A percentile compares a stretch with the other conserved stretches of the same genome.
These are phyloP conservation scores for Sitta carolinensis DNA, from an alignment of 2,797 vertebrate genomes.

Conservation along the genomic window DNA sequence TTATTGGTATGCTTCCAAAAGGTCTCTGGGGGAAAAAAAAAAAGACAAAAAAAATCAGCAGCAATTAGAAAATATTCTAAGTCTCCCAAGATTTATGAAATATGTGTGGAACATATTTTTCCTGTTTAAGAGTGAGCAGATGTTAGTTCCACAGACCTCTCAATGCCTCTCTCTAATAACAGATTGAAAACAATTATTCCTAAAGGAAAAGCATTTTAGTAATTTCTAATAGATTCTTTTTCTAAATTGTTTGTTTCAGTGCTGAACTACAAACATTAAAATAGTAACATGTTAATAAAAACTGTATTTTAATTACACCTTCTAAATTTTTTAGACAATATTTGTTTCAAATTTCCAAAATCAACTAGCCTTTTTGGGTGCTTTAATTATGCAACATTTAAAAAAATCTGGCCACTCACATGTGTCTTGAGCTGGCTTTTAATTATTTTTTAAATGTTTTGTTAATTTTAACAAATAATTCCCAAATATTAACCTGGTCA, in stretches of 20 bases:
- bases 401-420: not conserved
- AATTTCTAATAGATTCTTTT: not conserved
- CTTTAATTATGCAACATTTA: not conserved
- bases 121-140: slow-evolving; percentile 18
- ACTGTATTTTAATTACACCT: not conserved
- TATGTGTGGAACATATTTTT: not conserved
- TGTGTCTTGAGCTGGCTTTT: not conserved
- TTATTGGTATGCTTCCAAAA: slow-evolving; percentile 66
- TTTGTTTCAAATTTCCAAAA: not conserved
- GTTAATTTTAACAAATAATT: not conserved
- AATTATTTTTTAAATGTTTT: not conserved
- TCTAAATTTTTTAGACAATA: not conserved
- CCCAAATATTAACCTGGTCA: not conserved
- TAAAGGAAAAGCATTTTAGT: not conserved
- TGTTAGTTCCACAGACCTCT: not conserved
- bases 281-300: not conserved
- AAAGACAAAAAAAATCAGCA: not conserved
- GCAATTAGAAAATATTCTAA: slow-evolving; percentile 20
- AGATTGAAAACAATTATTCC: slow-evolving; percentile 27
- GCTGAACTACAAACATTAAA: not conserved
- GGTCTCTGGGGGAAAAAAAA: slow-evolving; percentile 16
- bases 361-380: not conserved
- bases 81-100: slow-evolving; percentile 2
- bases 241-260: not conserved
- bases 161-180: not conserved